phyloP scores from a whole-genome alignment of 2,113 vertebrate genomes.

The Cyprinodon variegatus region DNA sequence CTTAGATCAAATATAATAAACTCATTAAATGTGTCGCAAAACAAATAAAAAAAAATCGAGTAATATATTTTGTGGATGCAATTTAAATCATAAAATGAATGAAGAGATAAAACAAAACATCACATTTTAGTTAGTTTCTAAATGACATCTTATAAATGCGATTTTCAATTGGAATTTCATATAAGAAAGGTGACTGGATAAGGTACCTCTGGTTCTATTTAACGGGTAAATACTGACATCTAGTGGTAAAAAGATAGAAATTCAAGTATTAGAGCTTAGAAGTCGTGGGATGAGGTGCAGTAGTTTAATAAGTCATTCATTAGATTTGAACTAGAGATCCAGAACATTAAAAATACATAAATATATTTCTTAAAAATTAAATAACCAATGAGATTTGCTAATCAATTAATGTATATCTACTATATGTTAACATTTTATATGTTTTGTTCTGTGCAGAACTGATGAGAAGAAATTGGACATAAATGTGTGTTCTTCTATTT shows the following conservation, averaged over 20 bases:
- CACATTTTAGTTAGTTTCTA: too few species aligned
- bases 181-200: constrained; percentile 8
- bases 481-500: neutral
- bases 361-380: too few species aligned
- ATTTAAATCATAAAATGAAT: neutral
- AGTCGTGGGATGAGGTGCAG: neutral
- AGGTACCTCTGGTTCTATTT: constrained; percentile 16
- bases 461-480: neutral
- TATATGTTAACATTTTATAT: neutral
- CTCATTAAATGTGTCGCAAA: neutral
- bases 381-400: neutral
- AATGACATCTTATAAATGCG: neutral
- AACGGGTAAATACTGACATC: constrained; percentile 61
- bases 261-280: neutral
- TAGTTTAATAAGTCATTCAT: neutral
- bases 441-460: too few species aligned
- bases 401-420: neutral
- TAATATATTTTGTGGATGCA: neutral
- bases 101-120: neutral
- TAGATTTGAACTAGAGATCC: neutral
- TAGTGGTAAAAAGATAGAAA: constrained; percentile 46
- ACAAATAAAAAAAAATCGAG: too few species aligned
- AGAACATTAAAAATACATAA: too few species aligned
- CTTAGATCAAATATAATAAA: neutral
- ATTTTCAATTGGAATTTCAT: constrained; percentile 2